A percentile compares a stretch with the other conserved stretches of the same genome.
Evolutionary conservation across 2,113 vertebrate genomes (phyloP).

Genomic region (Rhombomys opimus): DNA sequence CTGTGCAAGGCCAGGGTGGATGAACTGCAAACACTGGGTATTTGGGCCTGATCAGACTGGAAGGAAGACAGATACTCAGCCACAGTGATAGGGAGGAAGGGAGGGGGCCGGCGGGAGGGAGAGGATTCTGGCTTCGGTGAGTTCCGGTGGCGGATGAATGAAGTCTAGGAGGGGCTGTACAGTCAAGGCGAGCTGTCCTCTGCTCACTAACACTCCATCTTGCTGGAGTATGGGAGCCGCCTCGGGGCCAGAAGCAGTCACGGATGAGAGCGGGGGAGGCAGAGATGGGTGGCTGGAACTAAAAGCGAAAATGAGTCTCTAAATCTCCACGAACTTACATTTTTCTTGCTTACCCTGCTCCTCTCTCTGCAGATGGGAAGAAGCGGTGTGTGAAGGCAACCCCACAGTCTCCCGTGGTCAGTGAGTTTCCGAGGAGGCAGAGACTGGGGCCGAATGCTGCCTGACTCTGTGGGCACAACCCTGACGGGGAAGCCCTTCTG

Average conservation of each 20-base stretch:
- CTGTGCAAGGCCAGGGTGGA: neutral
- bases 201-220: neutral
- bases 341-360: neutral
- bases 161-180: accelerated
- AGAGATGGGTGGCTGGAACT: neutral
- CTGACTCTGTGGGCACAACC: neutral
- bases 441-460: neutral
- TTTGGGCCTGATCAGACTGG: neutral
- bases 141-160: neutral
- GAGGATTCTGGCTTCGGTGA: neutral
- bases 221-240: neutral
- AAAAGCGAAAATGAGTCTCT: neutral
- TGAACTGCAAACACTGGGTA: neutral
- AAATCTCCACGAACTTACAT: slow-evolving; percentile 15
- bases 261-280: neutral
- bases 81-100: neutral
- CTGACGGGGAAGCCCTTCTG: neutral
- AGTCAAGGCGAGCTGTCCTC: neutral
- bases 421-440: neutral
- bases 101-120: neutral
- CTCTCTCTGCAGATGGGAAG: neutral
- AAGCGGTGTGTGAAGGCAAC: neutral
- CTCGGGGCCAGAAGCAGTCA: accelerated
- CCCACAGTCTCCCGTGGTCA: neutral
- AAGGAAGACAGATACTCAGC: neutral